These are phyloP conservation scores for Zosterops japonicus DNA, from an alignment of 2,113 vertebrate genomes.

Conservation along the genomic window DNA sequence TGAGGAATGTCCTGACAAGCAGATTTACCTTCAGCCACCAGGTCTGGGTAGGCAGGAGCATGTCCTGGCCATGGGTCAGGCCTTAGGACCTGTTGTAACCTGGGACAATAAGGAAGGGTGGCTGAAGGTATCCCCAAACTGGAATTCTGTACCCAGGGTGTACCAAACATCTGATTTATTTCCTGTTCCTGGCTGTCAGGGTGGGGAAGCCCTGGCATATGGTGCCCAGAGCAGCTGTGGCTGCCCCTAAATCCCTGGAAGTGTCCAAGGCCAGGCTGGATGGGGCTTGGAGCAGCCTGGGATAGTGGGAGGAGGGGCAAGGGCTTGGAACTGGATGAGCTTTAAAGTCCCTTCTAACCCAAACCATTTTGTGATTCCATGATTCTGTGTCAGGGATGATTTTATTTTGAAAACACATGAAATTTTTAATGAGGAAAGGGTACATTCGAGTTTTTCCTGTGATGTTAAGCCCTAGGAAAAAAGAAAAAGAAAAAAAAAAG, in stretches of 20 bases:
- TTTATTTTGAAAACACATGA: not conserved
- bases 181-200: not conserved
- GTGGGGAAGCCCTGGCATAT: not conserved
- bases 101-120: not conserved
- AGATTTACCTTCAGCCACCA: not conserved
- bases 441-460: not conserved
- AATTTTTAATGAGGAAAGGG: not conserved
- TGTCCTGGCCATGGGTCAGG: not conserved
- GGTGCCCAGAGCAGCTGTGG: not conserved
- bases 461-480: not conserved
- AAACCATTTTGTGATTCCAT: not conserved
- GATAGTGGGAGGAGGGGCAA: not conserved
- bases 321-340: not conserved
- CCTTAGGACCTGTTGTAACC: not conserved
- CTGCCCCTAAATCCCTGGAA: not conserved
- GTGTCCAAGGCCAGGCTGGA: not conserved
- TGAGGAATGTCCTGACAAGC: not conserved
- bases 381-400: not conserved
- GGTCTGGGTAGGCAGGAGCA: not conserved
- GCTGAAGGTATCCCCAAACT: not conserved
- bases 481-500: no score
- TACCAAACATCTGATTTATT: no score
- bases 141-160: not conserved
- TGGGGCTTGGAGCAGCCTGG: accelerated
- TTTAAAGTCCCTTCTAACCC: not conserved